Conservation (phyloP, 2,113 vertebrate genomes). For the Malurus melanocephalus region DNA sequence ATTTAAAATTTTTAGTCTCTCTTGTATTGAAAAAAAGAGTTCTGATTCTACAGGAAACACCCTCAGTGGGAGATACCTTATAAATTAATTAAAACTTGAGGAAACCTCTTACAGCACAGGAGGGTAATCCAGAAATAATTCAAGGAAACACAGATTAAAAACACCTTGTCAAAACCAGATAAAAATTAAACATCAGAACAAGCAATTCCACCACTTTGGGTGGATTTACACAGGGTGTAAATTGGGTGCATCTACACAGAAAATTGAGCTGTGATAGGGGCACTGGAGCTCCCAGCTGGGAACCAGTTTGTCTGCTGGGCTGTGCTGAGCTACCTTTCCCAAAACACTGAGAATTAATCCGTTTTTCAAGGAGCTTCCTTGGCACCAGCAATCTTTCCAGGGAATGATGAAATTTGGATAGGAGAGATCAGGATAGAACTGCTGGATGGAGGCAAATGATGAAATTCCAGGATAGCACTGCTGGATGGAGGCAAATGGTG, state of each 20-base stretch:
- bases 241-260: not conserved
- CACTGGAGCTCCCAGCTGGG: not conserved
- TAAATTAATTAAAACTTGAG: constrained; percentile 26
- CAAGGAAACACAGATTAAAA: not conserved
- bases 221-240: too few species aligned
- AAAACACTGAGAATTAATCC: not conserved
- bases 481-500: not conserved
- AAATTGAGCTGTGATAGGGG: not conserved
- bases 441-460: not conserved
- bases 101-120: not conserved
- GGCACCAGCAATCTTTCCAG: not conserved
- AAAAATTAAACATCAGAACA: not conserved
- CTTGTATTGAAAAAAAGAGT: not conserved
- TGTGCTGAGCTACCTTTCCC: not conserved
- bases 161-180: not conserved
- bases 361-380: not conserved
- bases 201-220: not conserved
- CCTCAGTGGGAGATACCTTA: not conserved
- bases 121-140: not conserved
- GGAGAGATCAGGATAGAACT: not conserved
- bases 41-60: not conserved
- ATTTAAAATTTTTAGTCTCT: constrained; percentile 6
- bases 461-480: too few species aligned
- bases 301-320: not conserved
- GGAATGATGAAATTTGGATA: not conserved